Conservation (phyloP, 2,888 invertebrate genomes). For the Xanthia togata region DNA sequence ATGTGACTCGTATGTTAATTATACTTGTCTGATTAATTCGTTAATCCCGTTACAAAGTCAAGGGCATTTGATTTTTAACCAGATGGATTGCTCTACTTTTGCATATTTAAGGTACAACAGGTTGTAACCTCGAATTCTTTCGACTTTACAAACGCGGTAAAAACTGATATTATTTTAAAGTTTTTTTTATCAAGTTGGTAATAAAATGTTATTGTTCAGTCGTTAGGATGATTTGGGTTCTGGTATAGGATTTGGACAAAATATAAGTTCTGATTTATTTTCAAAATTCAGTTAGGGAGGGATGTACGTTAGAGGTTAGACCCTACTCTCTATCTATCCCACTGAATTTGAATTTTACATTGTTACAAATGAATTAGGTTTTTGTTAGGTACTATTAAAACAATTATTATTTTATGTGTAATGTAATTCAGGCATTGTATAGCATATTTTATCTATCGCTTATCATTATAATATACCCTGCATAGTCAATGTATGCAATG, state of each 20-base stretch:
- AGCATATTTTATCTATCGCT: too few species aligned
- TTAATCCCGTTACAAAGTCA: slow-evolving; percentile 29
- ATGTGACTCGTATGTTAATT: background rate
- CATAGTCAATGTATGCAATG: too few species aligned
- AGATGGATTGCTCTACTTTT: slow-evolving; percentile 30
- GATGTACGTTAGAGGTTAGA: background rate
- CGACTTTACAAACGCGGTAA: slow-evolving; percentile 3
- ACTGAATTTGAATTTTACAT: slow-evolving; percentile 2
- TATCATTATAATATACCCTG: too few species aligned
- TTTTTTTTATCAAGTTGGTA: slow-evolving; percentile 20
- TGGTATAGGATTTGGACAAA: slow-evolving; percentile 11
- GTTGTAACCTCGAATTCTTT: slow-evolving; percentile 32
- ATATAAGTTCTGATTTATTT: slow-evolving; percentile 21
- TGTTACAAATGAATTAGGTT: background rate
- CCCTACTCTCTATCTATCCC: too few species aligned
- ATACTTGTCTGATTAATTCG: slow-evolving; percentile 2
- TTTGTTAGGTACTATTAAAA: background rate
- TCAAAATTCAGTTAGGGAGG: background rate
- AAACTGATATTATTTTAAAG: slow-evolving; percentile 43
- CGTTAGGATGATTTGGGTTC: slow-evolving; percentile 30
- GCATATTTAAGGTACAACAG: slow-evolving; percentile 4
- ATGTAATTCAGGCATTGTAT: too few species aligned
- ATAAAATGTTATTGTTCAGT: slow-evolving; percentile 31
- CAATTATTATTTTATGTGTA: too few species aligned
- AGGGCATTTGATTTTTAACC: slow-evolving; percentile 4